Percentiles rank a stretch among this genome's conserved stretches.
These are phyloP conservation scores for Ceratitis capitata DNA, from an alignment of 1,140 invertebrate genomes.

Conservation along the genomic window DNA sequence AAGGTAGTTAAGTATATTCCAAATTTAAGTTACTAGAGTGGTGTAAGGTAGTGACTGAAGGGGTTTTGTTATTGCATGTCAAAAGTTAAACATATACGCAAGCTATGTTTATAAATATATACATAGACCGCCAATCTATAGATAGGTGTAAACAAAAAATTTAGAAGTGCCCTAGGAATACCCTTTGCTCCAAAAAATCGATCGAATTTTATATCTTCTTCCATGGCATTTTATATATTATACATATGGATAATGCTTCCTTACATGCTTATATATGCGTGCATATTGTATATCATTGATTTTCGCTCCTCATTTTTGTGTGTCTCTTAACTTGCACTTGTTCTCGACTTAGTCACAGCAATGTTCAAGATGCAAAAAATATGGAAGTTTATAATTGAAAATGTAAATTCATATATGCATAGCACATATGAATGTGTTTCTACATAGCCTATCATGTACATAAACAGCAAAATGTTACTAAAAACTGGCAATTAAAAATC, in stretches of 20 bases:
- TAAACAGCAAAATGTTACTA: neutral
- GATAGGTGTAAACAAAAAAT: too few relatives aligned
- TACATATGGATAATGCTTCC: too few relatives aligned
- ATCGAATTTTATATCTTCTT: too few relatives aligned
- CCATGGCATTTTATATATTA: too few relatives aligned
- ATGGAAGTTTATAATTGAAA: neutral
- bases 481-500: conserved; percentile 22
- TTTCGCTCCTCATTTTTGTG: neutral
- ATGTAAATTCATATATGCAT: neutral
- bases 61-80: too few relatives aligned
- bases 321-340: neutral
- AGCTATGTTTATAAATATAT: too few relatives aligned
- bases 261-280: too few relatives aligned
- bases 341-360: neutral
- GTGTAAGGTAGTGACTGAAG: too few relatives aligned
- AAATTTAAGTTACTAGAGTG: conserved; percentile 39
- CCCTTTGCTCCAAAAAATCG: too few relatives aligned
- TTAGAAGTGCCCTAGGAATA: too few relatives aligned
- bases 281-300: neutral
- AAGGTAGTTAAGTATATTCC: conserved; percentile 51
- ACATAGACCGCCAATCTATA: too few relatives aligned
- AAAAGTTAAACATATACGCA: too few relatives aligned
- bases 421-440: neutral
- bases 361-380: neutral
- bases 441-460: neutral